A percentile compares a stretch with the other conserved stretches of the same genome.
Evolutionary conservation across 2,113 vertebrate genomes (phyloP).

Genomic region (Petaurus breviceps): DNA sequence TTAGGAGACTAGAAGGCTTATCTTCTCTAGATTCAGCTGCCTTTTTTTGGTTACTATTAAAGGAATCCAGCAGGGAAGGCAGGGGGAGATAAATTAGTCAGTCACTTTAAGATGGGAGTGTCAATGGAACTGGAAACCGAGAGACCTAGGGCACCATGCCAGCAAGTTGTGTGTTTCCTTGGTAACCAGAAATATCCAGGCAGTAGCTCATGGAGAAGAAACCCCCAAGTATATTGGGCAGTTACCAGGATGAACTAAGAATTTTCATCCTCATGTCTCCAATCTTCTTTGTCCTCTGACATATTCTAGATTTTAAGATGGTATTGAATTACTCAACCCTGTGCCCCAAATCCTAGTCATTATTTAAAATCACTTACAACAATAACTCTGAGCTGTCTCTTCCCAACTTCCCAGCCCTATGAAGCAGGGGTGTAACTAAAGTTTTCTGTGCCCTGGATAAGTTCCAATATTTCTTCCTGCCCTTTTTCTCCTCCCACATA

Average conservation of each 20-base stretch:
- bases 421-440: not conserved
- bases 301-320: not conserved
- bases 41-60: not conserved
- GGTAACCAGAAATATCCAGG: not conserved
- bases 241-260: not conserved
- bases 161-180: not conserved
- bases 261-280: not conserved
- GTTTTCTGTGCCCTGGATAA: not conserved
- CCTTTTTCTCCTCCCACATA: not conserved
- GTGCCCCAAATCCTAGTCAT: not conserved
- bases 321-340: not conserved
- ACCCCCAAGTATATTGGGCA: no score
- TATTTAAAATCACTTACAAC: not conserved
- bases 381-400: not conserved
- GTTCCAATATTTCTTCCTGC: not conserved
- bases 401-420: not conserved
- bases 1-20: not conserved
- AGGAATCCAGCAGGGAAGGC: not conserved
- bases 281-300: not conserved
- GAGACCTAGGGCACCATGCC: not conserved
- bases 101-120: not conserved
- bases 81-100: no score
- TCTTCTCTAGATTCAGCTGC: not conserved
- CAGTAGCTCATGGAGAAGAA: not conserved
- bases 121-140: not conserved